phyloP scores from a whole-genome alignment of 2,888 invertebrate genomes.

The Drosophila neutralis region DNA sequence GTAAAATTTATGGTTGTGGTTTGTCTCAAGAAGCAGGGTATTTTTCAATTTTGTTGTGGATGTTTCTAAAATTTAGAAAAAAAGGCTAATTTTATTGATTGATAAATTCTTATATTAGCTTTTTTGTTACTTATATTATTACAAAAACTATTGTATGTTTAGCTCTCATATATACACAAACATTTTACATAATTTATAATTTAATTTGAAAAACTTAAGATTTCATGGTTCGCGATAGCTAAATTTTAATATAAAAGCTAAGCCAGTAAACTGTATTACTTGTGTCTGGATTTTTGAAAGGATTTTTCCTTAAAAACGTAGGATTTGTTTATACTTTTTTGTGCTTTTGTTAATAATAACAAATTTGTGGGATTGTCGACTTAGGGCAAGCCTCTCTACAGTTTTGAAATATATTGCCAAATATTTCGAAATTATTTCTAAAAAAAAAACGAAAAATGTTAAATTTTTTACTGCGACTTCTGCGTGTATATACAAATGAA shows the following conservation, averaged over 20 bases:
- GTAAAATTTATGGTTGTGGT: background rate
- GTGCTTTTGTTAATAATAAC: no score
- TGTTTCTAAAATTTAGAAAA: background rate
- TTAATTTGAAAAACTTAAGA: background rate
- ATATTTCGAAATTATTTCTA: background rate
- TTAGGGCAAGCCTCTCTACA: background rate
- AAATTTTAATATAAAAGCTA: background rate
- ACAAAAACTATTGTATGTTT: background rate
- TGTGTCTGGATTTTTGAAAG: background rate
- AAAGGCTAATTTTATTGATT: background rate
- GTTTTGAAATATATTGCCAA: background rate
- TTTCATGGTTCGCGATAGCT: background rate
- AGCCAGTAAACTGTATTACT: background rate
- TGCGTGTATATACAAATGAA: constrained; percentile 31
- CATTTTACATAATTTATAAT: background rate
- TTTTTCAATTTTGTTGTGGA: background rate
- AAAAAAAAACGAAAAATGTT: background rate
- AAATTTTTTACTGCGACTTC: background rate
- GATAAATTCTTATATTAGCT: background rate
- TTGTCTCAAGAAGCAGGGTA: background rate
- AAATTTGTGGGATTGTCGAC: background rate
- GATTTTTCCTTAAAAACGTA: background rate
- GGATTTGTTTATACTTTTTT: no score
- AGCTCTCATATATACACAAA: no score
- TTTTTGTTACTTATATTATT: background rate